phyloP scores from a whole-genome alignment of 2,113 vertebrate genomes.

The Gasterosteus nipponicus region DNA sequence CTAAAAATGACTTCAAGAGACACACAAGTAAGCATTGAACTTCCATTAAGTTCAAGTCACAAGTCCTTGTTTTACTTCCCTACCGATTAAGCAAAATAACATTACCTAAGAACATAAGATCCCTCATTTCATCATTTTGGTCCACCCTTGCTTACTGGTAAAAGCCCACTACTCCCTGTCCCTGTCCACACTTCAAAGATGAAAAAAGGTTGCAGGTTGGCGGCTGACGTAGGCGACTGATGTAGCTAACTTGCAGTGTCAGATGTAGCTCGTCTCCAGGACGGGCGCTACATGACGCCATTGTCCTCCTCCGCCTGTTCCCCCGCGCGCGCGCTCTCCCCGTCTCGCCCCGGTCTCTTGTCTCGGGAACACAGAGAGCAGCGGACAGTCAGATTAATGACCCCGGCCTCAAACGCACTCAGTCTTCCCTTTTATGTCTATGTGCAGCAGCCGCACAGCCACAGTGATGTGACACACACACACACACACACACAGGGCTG shows the following conservation, averaged over 20 bases:
- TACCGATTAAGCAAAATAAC: background rate
- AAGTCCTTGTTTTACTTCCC: background rate
- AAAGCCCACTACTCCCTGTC: background rate
- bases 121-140: background rate
- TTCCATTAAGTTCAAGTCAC: background rate
- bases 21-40: too few species aligned
- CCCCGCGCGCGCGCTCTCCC: conserved; percentile 18
- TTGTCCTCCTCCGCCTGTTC: conserved; percentile 6
- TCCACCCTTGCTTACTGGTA: background rate
- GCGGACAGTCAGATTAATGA: conserved; percentile 70
- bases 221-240: background rate
- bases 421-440: conserved; percentile 46
- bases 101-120: background rate
- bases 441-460: conserved; percentile 37
- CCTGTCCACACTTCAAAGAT: background rate
- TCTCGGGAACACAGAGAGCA: conserved; percentile 34
- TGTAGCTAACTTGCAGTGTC: background rate
- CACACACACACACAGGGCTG: background rate
- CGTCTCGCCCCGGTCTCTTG: background rate
- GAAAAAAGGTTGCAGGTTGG: background rate
- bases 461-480: conserved; percentile 17
- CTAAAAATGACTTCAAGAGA: background rate
- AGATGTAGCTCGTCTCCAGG: background rate
- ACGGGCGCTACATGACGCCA: conserved; percentile 1
- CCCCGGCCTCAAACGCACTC: conserved; percentile 49